phyloP scores from a whole-genome alignment of 1,140 invertebrate genomes.

The Drosophila eugracilis region DNA sequence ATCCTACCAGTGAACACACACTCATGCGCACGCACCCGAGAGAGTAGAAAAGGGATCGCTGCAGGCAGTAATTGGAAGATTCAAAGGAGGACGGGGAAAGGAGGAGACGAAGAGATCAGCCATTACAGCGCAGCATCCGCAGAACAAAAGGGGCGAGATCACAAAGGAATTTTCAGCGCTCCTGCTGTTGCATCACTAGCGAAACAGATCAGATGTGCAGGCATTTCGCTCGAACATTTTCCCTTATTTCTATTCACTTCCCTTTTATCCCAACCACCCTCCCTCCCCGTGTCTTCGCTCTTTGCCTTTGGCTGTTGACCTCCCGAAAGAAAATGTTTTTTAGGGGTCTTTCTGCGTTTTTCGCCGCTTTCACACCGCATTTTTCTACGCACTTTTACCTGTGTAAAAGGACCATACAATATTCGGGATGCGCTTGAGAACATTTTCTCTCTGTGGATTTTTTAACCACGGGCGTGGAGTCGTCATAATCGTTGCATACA shows the following conservation, averaged over 20 bases:
- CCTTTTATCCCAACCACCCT: conserved; percentile 28
- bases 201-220: conserved; percentile 71
- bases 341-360: conserved; percentile 37
- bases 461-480: conserved; percentile 35
- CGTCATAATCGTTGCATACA: conserved; percentile 46
- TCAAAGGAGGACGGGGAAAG: neutral
- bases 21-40: conserved; percentile 20
- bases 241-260: conserved; percentile 5
- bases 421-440: conserved; percentile 22
- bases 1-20: conserved; percentile 33
- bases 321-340: conserved; percentile 50
- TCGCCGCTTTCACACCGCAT: conserved; percentile 56
- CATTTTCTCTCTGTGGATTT: conserved; percentile 17
- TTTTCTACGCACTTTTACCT: conserved; percentile 51
- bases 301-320: conserved; percentile 65
- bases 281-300: neutral
- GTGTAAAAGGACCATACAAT: conserved; percentile 44
- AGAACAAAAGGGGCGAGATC: conserved; percentile 53
- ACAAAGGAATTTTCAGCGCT: conserved; percentile 72
- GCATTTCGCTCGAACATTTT: conserved; percentile 35
- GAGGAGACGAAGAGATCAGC: conserved; percentile 15
- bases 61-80: conserved; percentile 23
- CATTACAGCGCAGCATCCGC: conserved; percentile 42
- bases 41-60: conserved; percentile 46
- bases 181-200: conserved; percentile 73